Conservation (phyloP, 2,113 vertebrate genomes). For the Leptodactylus fuscus region DNA sequence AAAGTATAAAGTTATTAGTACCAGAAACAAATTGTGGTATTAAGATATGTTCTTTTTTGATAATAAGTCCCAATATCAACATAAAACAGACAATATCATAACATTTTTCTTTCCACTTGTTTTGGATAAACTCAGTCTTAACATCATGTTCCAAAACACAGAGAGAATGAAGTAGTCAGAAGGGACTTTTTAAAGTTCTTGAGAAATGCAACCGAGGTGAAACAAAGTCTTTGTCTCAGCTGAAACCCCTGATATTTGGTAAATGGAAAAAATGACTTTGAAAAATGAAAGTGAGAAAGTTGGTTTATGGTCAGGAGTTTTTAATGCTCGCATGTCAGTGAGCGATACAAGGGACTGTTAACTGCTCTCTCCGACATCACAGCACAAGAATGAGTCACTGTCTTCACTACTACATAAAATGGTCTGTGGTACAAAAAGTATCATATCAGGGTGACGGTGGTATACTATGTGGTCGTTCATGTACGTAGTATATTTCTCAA, state of each 20-base stretch:
- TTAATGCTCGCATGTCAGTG: not conserved
- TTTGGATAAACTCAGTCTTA: too few species aligned
- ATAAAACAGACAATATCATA: not conserved
- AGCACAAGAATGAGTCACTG: not conserved
- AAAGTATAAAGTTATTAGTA: not conserved
- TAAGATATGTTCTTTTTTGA: not conserved
- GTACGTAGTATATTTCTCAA: too few species aligned
- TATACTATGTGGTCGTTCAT: not conserved
- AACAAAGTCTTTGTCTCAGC: not conserved
- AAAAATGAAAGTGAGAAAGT: constrained; percentile 31
- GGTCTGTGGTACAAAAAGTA: not conserved
- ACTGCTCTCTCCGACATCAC: not conserved
- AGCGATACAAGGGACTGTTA: not conserved
- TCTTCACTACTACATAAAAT: not conserved
- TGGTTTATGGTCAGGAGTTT: not conserved
- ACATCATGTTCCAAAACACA: not conserved
- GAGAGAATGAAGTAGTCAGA: not conserved
- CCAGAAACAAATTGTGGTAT: not conserved
- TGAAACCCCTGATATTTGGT: not conserved
- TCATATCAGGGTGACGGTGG: not conserved
- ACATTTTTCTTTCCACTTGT: not conserved
- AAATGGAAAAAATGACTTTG: too few species aligned
- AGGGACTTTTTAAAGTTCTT: constrained; percentile 29
- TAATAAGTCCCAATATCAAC: not conserved
- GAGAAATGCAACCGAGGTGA: not conserved